Base-by-base conservation (phyloP, 1,140 invertebrate species). In the Drosophila pachea region DNA sequence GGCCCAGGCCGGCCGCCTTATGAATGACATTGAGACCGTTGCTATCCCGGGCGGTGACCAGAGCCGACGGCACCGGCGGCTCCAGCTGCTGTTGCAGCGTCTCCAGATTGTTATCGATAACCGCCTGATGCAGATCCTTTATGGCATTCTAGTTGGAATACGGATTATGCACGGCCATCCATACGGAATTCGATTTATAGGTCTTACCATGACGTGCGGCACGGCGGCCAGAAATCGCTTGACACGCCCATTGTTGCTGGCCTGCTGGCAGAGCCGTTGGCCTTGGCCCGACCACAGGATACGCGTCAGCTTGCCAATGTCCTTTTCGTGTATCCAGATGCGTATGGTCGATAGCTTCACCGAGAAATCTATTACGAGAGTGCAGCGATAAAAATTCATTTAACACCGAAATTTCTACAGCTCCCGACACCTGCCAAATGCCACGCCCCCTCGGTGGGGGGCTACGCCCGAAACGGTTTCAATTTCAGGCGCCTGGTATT, bases 251-350 rank as follows among this genome's bases (percentile, higher is more conserved):
- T 95, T 95, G 78, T 94, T 96, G 87, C 95, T 95, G 3, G 95
- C 95, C 87, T 97, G 95, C 66, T 93, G 93, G 49, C 94, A 91
- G 4, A 97, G 91, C 65, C 94, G 94, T 45, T 94, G 91, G 7
- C 96, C 97, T 78, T 96, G 94, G 0, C 96, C 96, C 76, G 96
- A 94, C 94, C 96, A 96, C 8, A 98, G 91, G 2, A 97, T 94
- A 78, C 94, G 93, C 83, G 96, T 95, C 47, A 97, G 90, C 76
- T 94, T 94, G 14, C 92, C 92, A 79, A 97, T 91, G 89, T 97
- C 95, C 84, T 94, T 92, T 86, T 97, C 96, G 87, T 97, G 95
- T 68, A 97, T 97, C 96, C 96, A 97, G 90, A 96, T 96, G 65
- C 95, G 91, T 67, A 97, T 96, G 77, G 96, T 97, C 43, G 96